Conservation (phyloP, 2,888 invertebrate genomes). For the Caenorhabditis sp. region DNA sequence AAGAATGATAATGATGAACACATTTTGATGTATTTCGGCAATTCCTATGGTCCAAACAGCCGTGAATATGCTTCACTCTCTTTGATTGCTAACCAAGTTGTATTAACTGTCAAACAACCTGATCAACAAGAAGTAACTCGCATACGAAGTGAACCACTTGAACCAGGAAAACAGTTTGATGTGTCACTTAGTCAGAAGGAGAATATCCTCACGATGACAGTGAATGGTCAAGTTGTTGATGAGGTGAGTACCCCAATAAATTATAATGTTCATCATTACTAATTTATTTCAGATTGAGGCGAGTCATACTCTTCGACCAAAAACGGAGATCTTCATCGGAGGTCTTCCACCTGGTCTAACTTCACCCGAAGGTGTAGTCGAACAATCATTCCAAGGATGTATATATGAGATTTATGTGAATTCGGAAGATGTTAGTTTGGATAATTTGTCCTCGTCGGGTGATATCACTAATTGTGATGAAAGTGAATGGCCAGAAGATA, state of each 20-base stretch:
- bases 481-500: constrained; percentile 8
- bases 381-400: constrained; percentile 51
- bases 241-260: constrained; percentile 17
- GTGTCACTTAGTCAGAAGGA: constrained; percentile 22
- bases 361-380: constrained; percentile 42
- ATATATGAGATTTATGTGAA: constrained; percentile 38
- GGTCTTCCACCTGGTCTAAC: constrained; percentile 62
- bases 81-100: constrained; percentile 44
- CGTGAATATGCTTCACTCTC: constrained; percentile 48
- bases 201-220: constrained; percentile 24
- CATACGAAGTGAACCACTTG: constrained; percentile 22
- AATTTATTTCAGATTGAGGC: constrained; percentile 24
- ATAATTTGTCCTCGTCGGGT: constrained; percentile 25
- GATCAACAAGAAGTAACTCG: constrained; percentile 23
- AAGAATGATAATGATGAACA: constrained; percentile 47
- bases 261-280: no score
- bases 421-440: constrained; percentile 26
- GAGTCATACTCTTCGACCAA: constrained; percentile 18
- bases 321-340: constrained; percentile 60
- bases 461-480: constrained; percentile 37
- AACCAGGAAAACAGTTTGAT: constrained; percentile 25
- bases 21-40: constrained; percentile 55
- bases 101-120: constrained; percentile 27
- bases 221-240: constrained; percentile 32
- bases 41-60: constrained; percentile 39